These are phyloP conservation scores for Trididemnum nubilum DNA, from an alignment of 23 tunicate genomes.

Conservation along the genomic window DNA sequence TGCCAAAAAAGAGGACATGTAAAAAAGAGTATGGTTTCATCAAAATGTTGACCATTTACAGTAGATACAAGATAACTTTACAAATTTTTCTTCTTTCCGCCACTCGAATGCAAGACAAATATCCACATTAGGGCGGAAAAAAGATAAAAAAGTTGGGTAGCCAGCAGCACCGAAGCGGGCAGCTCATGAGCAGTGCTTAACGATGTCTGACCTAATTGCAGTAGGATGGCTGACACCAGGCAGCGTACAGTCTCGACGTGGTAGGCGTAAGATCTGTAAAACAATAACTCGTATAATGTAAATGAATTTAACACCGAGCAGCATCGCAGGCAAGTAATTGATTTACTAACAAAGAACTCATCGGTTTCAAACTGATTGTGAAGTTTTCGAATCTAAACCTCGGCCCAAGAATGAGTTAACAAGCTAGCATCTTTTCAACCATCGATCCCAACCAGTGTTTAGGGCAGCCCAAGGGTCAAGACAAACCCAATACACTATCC, in stretches of 20 bases:
- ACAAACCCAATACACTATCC: no score
- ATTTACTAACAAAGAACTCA: not conserved
- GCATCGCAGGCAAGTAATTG: not conserved
- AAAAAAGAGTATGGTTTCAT: no score
- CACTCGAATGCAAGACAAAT: not conserved
- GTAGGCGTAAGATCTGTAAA: slow-evolving; percentile 26
- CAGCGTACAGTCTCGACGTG: slow-evolving; percentile 16
- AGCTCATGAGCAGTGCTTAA: not conserved
- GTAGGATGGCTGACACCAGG: not conserved
- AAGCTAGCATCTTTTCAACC: no score
- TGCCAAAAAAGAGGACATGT: no score
- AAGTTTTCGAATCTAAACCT: no score
- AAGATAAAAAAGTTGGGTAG: not conserved
- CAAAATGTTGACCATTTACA: no score
- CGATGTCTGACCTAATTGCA: not conserved
- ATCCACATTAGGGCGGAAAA: slow-evolving; percentile 1
- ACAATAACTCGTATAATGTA: not conserved
- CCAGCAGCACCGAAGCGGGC: not conserved
- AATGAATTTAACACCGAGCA: not conserved
- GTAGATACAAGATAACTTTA: no score
- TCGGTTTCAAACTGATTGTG: no score
- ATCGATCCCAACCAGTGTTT: no score
- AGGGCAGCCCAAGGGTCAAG: no score
- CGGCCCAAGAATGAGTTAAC: no score
- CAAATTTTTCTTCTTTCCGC: not conserved